A percentile compares a stretch with the other conserved stretches of the same genome.
These are phyloP conservation scores for Pemphredon lugubris DNA, from an alignment of 2,888 invertebrate species.

Conservation along the genomic window DNA sequence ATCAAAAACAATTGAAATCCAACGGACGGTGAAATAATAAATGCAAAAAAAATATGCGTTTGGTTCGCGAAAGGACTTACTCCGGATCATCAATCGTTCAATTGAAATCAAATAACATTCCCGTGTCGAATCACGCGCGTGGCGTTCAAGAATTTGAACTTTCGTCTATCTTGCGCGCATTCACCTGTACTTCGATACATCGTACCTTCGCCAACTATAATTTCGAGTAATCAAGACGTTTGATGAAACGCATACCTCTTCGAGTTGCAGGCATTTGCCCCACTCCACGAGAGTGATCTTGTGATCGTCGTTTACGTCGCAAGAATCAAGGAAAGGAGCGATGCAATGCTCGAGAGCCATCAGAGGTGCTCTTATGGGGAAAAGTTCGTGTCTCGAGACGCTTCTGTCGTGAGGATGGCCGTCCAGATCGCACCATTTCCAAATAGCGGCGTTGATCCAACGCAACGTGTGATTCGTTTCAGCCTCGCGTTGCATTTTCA, in stretches of 20 bases:
- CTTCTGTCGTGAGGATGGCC: constrained; percentile 93
- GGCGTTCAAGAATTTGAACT: too few relatives aligned
- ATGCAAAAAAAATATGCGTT: too few relatives aligned
- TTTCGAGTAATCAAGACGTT: too few relatives aligned
- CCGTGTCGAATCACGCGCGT: too few relatives aligned
- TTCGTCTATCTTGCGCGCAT: too few relatives aligned
- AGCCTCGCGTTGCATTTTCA: constrained; percentile 93
- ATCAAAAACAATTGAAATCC: too few relatives aligned
- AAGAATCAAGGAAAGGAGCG: constrained; percentile 95
- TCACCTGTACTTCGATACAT: too few relatives aligned
- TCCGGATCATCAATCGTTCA: too few relatives aligned
- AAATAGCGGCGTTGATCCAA: constrained; percentile 96
- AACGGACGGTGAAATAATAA: too few relatives aligned
- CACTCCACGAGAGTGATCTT: constrained; percentile 95
- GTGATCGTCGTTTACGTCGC: constrained; percentile 94
- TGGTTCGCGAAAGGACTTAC: too few relatives aligned
- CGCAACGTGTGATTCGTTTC: constrained; percentile 92
- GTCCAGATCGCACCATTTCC: constrained; percentile 99
- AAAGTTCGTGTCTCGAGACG: constrained; percentile 96
- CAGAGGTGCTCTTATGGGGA: constrained; percentile 96
- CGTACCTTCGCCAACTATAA: too few relatives aligned
- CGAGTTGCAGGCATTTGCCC: constrained; percentile 93
- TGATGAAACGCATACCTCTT: constrained; percentile 85
- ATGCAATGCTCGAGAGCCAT: constrained; percentile 99
- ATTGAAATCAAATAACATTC: too few relatives aligned